These are phyloP conservation scores for Tachysurus fulvidraco DNA, from an alignment of 2,113 vertebrate genomes.

Conservation along the genomic window DNA sequence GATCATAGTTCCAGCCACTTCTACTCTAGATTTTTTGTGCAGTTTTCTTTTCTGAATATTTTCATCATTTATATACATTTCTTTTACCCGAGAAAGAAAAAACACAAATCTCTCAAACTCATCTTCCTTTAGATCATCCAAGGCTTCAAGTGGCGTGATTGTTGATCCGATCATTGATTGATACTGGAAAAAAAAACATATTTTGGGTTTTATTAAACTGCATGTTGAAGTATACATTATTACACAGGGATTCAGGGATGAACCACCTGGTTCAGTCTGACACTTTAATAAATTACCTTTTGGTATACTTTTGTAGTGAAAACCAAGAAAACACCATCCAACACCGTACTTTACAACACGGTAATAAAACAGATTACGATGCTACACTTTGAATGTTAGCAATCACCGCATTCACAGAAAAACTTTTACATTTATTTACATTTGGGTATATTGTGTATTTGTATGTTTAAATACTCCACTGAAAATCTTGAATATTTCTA, in stretches of 20 bases:
- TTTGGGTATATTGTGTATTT: neutral
- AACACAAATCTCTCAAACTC: neutral
- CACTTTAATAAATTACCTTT: neutral
- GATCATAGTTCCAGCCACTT: neutral
- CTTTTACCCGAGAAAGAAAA: neutral
- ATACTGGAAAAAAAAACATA: neutral
- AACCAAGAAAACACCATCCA: neutral
- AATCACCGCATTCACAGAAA: neutral
- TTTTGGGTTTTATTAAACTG: neutral
- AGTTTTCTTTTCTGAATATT: neutral
- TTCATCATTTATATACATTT: neutral
- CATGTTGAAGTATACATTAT: neutral
- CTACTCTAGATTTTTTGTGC: neutral
- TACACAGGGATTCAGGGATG: neutral
- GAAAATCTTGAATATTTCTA: neutral
- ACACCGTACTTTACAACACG: neutral
- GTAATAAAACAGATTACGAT: neutral
- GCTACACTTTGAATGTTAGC: neutral
- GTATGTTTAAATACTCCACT: neutral
- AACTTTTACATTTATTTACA: neutral
- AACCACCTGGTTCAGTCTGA: neutral
- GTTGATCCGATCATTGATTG: neutral
- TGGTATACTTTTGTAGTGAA: neutral
- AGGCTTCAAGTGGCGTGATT: neutral
- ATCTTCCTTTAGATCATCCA: neutral